These are phyloP conservation scores for Nipponacmea schrenckii DNA, from an alignment of 2,888 invertebrate species.

Conservation along the genomic window DNA sequence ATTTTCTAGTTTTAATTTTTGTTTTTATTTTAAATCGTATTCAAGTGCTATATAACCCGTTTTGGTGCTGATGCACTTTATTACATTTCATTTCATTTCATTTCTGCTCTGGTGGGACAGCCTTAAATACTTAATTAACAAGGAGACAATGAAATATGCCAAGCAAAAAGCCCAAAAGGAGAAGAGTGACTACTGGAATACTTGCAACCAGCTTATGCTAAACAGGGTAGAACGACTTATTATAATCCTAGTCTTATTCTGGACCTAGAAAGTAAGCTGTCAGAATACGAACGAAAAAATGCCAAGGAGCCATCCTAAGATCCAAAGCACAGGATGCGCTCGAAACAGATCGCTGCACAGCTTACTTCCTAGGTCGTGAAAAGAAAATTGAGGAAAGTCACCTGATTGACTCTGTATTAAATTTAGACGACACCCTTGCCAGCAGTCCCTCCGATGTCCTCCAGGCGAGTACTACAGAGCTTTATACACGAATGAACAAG, in stretches of 20 bases:
- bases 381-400: background rate
- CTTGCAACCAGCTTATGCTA: slow-evolving; percentile 9
- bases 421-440: background rate
- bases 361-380: slow-evolving; percentile 1
- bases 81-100: no score
- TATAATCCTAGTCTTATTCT: background rate
- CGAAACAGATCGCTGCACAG: background rate
- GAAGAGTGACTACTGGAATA: slow-evolving; percentile 11
- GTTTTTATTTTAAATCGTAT: no score
- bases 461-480: background rate
- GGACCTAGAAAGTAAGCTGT: background rate
- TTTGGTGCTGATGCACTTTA: no score
- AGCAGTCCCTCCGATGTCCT: background rate
- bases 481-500: background rate
- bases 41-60: no score
- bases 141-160: slow-evolving; percentile 4
- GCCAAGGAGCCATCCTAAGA: background rate
- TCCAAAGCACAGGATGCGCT: background rate
- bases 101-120: slow-evolving; percentile 23
- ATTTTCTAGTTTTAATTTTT: no score
- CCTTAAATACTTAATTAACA: slow-evolving; percentile 23
- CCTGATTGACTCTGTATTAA: background rate
- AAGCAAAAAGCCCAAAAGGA: background rate
- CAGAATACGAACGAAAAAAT: background rate
- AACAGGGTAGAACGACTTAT: background rate